A percentile compares a stretch with the other conserved stretches of the same genome.
phyloP scores from a whole-genome alignment of 2,113 vertebrate genomes.

The Sylvietta virens region DNA sequence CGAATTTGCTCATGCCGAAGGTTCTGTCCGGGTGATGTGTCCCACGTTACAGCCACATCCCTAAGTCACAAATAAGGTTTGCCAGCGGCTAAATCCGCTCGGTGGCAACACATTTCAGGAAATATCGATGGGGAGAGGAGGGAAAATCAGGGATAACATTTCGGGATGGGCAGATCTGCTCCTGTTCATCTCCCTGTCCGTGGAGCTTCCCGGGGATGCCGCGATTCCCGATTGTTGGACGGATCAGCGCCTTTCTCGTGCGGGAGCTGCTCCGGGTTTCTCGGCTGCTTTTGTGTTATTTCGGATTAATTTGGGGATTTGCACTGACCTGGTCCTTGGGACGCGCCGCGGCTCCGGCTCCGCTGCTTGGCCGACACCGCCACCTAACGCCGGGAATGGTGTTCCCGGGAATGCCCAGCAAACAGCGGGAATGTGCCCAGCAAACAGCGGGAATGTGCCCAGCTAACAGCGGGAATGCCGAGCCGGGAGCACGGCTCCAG shows the following conservation, averaged over 20 bases:
- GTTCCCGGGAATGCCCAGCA: background rate
- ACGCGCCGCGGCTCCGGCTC: background rate
- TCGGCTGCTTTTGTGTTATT: background rate
- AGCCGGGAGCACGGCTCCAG: too few relatives aligned
- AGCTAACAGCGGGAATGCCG: background rate
- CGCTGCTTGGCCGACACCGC: background rate
- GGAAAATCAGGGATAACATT: rapidly evolving
- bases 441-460: too few relatives aligned
- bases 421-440: too few relatives aligned
- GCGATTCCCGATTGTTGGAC: rapidly evolving
- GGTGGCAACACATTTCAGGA: background rate
- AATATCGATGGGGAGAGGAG: background rate
- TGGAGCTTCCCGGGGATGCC: rapidly evolving
- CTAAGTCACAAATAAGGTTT: background rate
- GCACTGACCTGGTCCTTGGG: rapidly evolving
- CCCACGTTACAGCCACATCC: background rate
- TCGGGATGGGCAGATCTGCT: background rate
- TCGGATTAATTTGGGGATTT: background rate
- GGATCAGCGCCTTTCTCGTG: rapidly evolving
- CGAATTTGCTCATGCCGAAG: background rate
- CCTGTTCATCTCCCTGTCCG: background rate
- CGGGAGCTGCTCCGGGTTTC: background rate
- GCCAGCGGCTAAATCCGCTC: background rate
- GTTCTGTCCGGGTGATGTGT: background rate
- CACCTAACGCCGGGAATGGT: background rate